Percentiles rank a stretch among this genome's conserved stretches.
phyloP scores from a whole-genome alignment of 2,797 vertebrate species.

The Hapalemur alaotrensis region DNA sequence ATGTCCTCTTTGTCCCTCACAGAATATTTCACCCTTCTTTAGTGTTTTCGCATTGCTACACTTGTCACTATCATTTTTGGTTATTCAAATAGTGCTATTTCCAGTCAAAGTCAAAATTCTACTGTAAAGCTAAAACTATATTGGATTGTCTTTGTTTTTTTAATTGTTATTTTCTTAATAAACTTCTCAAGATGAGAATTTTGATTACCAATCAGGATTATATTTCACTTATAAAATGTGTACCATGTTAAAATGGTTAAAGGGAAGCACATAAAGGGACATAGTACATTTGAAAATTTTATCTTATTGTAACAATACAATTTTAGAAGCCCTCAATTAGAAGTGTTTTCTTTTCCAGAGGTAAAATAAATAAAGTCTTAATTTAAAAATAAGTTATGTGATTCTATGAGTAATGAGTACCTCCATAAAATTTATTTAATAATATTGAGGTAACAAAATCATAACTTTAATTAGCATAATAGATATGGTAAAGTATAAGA shows the following conservation, averaged over 20 bases:
- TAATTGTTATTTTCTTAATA: not conserved
- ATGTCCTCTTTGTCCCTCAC: not conserved
- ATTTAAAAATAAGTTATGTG: not conserved
- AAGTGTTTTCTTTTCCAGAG: not conserved
- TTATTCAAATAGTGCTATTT: not conserved
- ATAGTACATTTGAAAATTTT: not conserved
- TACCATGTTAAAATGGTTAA: not conserved
- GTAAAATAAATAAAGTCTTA: not conserved
- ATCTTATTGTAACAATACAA: not conserved
- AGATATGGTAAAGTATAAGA: not conserved
- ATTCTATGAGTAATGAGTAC: not conserved
- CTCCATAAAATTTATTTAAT: not conserved
- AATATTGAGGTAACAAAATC: not conserved
- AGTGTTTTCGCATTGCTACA: not conserved
- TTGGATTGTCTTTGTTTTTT: not conserved
- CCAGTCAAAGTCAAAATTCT: not conserved
- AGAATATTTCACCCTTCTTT: not conserved
- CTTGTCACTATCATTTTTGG: not conserved
- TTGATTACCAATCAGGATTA: not conserved
- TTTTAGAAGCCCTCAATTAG: not conserved
- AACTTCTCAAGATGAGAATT: not conserved
- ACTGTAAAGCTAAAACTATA: not conserved
- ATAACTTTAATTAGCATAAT: not conserved
- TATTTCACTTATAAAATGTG: not conserved
- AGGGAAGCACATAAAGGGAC: not conserved